These are phyloP conservation scores for Ictalurus furcatus DNA, from an alignment of 2,113 vertebrate species.

Conservation along the genomic window DNA sequence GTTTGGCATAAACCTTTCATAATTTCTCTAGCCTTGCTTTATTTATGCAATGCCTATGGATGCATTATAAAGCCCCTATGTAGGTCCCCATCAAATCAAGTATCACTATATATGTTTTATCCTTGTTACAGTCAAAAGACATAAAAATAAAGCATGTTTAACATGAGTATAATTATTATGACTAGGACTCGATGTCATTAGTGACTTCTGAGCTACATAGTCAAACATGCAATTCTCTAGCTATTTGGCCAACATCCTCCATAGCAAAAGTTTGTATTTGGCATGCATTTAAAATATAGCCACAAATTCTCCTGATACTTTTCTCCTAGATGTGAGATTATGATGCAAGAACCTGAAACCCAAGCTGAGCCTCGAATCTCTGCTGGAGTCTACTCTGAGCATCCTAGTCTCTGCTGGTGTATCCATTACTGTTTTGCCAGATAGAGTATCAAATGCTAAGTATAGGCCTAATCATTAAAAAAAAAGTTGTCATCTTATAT, in stretches of 20 bases:
- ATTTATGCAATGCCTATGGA: neutral
- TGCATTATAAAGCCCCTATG: neutral
- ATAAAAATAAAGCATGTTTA: neutral
- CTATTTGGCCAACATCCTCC: neutral
- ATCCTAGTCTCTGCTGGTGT: neutral
- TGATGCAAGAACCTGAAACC: slow-evolving; percentile 37
- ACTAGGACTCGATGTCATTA: neutral
- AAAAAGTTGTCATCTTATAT: neutral
- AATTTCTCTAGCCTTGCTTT: neutral
- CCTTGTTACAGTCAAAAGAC: neutral
- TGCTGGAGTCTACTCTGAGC: too few relatives aligned
- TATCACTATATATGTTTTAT: neutral
- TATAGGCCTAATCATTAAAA: neutral
- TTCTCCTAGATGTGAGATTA: neutral
- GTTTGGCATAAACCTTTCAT: neutral
- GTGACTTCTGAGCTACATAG: neutral
- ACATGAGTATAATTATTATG: neutral
- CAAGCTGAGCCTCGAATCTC: neutral
- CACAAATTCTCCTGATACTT: neutral
- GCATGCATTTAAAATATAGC: slow-evolving; percentile 4
- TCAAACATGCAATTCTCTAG: neutral
- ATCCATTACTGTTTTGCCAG: neutral
- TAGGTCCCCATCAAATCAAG: neutral
- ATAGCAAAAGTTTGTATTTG: neutral
- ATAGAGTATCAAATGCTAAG: neutral